Evolutionary conservation across 2,888 invertebrate genomes (phyloP).

Genomic region (Tipula vernalis): DNA sequence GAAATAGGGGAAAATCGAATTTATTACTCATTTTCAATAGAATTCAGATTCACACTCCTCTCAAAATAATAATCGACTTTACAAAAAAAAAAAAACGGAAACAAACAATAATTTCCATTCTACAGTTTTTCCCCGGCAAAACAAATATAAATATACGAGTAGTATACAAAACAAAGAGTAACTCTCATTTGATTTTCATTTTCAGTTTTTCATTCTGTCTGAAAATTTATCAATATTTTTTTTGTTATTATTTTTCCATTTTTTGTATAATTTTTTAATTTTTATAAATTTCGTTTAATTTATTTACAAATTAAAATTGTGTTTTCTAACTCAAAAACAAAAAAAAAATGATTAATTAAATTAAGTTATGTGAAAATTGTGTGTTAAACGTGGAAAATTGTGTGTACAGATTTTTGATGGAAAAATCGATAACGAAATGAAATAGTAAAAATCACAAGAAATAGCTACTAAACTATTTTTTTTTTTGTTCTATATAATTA

Average conservation of each 20-base stretch:
- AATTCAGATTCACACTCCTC: neutral
- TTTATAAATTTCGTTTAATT: neutral
- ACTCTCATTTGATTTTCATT: neutral
- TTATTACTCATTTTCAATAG: neutral
- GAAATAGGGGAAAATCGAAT: neutral
- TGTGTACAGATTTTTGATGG: neutral
- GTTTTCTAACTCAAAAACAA: neutral
- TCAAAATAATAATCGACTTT: neutral
- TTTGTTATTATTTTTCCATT: neutral
- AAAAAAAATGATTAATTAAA: neutral
- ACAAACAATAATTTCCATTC: neutral
- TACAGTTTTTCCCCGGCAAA: neutral
- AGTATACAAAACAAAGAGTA: neutral
- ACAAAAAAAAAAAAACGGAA: neutral
- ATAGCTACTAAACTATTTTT: neutral
- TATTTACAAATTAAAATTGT: neutral
- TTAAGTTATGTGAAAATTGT: neutral
- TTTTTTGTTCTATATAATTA: neutral
- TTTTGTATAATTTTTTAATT: neutral
- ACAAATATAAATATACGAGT: neutral
- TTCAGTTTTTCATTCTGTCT: neutral
- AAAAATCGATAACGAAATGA: neutral
- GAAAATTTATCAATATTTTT: neutral
- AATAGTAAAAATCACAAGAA: neutral
- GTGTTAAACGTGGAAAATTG: neutral